Conservation (phyloP, 2,888 invertebrate genomes). For the Lasioglossum zephyrum region DNA sequence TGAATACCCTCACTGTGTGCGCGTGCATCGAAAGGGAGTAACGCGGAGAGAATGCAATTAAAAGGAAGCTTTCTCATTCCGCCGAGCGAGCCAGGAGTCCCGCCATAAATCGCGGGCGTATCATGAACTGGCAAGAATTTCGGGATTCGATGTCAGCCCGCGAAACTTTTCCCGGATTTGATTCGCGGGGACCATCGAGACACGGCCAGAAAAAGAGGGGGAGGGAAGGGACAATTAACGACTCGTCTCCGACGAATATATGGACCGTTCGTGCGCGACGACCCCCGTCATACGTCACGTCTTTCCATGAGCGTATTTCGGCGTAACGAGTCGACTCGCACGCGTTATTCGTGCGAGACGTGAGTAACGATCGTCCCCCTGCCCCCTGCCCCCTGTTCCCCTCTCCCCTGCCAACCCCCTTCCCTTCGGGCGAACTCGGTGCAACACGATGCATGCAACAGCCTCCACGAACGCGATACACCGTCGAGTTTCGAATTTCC, state of each 20-base stretch:
- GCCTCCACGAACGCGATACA: slow-evolving; percentile 47
- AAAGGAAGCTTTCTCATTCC: slow-evolving; percentile 20
- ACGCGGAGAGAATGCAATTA: slow-evolving; percentile 20
- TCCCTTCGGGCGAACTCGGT: slow-evolving; percentile 21
- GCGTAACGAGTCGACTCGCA: slow-evolving; percentile 71
- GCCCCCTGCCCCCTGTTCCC: not conserved
- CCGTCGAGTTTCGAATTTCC: slow-evolving; percentile 68
- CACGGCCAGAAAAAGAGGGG: not conserved
- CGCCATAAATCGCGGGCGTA: slow-evolving; percentile 33
- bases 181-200: slow-evolving; percentile 34
- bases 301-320: slow-evolving; percentile 71
- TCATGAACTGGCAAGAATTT: slow-evolving; percentile 43
- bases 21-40: not conserved
- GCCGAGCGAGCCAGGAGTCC: not conserved
- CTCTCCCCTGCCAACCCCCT: not conserved
- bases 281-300: slow-evolving; percentile 70
- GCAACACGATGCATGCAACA: slow-evolving; percentile 66
- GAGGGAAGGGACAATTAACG: slow-evolving; percentile 66
- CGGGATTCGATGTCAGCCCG: slow-evolving; percentile 13
- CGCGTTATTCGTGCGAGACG: slow-evolving; percentile 70
- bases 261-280: slow-evolving; percentile 65
- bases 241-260: slow-evolving; percentile 70
- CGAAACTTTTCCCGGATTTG: slow-evolving; percentile 36
- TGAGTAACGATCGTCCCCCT: slow-evolving; percentile 69
- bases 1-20: not conserved